Evolutionary conservation across 1,140 invertebrate genomes (phyloP).

Genomic region (Thereuonema tuberculata): DNA sequence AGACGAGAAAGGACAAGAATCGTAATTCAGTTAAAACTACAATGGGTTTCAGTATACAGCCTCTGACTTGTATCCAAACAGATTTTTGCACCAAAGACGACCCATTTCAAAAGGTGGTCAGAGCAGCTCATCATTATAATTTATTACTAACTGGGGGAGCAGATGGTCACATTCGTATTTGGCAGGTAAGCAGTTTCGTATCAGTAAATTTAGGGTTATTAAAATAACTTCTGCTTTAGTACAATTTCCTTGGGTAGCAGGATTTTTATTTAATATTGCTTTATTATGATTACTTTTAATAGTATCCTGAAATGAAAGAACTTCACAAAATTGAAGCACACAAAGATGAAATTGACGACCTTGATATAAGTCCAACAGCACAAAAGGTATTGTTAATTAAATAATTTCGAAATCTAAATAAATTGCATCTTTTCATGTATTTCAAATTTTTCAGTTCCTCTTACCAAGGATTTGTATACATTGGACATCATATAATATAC

Average conservation of each 20-base stretch:
- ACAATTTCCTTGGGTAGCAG: too few species aligned
- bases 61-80: constrained; percentile 29
- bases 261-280: too few species aligned
- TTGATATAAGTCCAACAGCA: constrained; percentile 70
- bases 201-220: too few species aligned
- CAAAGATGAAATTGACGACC: constrained; percentile 72
- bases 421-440: too few species aligned
- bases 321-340: constrained; percentile 58
- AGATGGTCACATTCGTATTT: constrained; percentile 72
- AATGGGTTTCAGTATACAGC: constrained; percentile 34
- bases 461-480: too few species aligned
- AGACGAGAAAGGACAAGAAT: not conserved
- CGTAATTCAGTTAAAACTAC: not conserved
- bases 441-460: too few species aligned
- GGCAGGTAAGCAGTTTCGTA: too few species aligned
- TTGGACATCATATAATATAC: too few species aligned
- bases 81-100: constrained; percentile 46
- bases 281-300: too few species aligned
- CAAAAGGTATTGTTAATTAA: constrained; percentile 41
- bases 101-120: constrained; percentile 70
- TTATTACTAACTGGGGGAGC: constrained; percentile 79
- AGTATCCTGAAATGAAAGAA: too few species aligned
- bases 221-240: too few species aligned
- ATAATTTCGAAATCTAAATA: too few species aligned
- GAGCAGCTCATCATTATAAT: constrained; percentile 55